Conservation (phyloP, 1,140 invertebrate genomes). For the Drosophila baimaii region DNA sequence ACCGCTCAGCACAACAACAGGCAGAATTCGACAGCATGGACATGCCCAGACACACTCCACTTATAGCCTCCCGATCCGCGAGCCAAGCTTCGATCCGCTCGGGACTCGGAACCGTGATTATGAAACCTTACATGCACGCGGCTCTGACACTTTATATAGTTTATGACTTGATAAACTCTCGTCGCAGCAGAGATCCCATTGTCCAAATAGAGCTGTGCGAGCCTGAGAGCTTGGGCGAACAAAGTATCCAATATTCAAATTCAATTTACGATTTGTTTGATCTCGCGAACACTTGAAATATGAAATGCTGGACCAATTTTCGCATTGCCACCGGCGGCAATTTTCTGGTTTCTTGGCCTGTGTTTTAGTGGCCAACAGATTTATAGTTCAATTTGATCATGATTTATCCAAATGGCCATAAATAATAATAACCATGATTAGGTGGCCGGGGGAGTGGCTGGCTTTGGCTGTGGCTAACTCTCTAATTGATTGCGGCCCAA, state of each 20-base stretch:
- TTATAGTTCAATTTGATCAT: conserved; percentile 74
- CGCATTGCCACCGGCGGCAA: conserved; percentile 57
- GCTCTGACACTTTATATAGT: conserved; percentile 70
- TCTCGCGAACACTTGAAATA: conserved; percentile 58
- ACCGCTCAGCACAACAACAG: conserved; percentile 1
- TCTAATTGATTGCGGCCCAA: conserved; percentile 24
- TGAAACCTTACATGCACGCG: conserved; percentile 70
- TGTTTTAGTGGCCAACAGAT: conserved; percentile 41
- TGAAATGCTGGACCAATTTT: conserved; percentile 69
- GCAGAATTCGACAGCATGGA: conserved; percentile 45
- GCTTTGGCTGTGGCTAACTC: conserved; percentile 23
- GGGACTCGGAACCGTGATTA: conserved; percentile 48
- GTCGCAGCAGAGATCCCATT: conserved; percentile 35
- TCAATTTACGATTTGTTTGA: conserved; percentile 70
- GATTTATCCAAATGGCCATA: conserved; percentile 73
- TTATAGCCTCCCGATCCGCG: conserved; percentile 22
- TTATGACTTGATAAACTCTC: conserved; percentile 68
- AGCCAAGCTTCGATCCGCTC: conserved; percentile 3
- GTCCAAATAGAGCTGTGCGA: conserved; percentile 59
- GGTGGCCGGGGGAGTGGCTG: conserved; percentile 32
- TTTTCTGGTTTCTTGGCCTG: conserved; percentile 30
- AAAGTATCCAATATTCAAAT: conserved; percentile 22
- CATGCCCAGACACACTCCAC: conserved; percentile 53
- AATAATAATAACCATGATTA: conserved; percentile 61
- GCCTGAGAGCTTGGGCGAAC: conserved; percentile 7